Percentiles rank a stretch among this genome's conserved stretches.
phyloP scores from a whole-genome alignment of 2,888 invertebrate species.

The Cephus pulcher region DNA sequence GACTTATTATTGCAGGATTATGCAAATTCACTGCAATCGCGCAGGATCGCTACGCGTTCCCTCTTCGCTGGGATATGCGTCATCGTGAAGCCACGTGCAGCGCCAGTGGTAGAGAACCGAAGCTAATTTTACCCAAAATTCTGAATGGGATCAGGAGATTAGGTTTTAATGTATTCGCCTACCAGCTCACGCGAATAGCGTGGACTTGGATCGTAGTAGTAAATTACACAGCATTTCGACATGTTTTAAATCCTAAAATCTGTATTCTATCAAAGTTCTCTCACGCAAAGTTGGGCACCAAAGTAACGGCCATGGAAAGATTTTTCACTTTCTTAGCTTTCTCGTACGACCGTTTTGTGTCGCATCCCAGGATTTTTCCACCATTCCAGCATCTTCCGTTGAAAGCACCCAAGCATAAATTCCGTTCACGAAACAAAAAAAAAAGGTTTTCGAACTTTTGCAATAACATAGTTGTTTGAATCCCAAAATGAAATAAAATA shows the following conservation, averaged over 20 bases:
- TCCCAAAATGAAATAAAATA: too few species aligned
- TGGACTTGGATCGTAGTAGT: neutral
- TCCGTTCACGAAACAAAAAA: too few species aligned
- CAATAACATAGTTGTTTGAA: too few species aligned
- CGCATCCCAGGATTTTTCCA: too few species aligned
- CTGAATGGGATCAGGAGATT: neutral
- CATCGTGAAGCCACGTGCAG: neutral
- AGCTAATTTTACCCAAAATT: neutral
- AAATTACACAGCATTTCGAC: neutral
- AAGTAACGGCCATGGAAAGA: too few species aligned
- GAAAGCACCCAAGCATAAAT: too few species aligned
- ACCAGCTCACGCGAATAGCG: neutral
- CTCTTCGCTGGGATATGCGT: neutral
- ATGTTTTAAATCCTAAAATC: neutral
- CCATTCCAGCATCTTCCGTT: too few species aligned
- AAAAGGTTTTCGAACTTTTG: too few species aligned
- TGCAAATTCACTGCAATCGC: slow-evolving; percentile 31
- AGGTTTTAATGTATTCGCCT: neutral
- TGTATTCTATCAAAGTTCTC: neutral
- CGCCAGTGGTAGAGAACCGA: neutral
- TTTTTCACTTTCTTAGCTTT: too few species aligned
- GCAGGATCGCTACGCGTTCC: neutral
- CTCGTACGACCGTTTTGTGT: too few species aligned
- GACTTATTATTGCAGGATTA: slow-evolving; percentile 43
- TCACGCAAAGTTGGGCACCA: too few species aligned